These are phyloP conservation scores for Acrossocheilus wenchowensis DNA, from an alignment of 2,797 vertebrate genomes.

Conservation along the genomic window DNA sequence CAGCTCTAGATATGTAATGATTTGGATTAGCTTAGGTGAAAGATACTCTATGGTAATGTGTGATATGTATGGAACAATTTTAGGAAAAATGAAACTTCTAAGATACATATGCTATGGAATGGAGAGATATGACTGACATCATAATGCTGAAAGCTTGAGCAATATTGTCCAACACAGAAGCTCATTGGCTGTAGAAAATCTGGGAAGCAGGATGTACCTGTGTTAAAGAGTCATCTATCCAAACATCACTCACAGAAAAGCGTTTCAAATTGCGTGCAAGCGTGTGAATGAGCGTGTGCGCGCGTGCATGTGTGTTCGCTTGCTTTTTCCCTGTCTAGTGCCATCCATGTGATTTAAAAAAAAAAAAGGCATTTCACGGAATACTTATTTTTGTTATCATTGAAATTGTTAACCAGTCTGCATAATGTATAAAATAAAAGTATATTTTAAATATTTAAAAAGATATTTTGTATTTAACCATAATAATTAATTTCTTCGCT, in stretches of 20 bases:
- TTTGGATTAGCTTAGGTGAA: constrained; percentile 61
- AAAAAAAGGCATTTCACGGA: constrained; percentile 75
- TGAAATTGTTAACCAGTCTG: constrained; percentile 79
- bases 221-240: constrained; percentile 57
- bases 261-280: constrained; percentile 32
- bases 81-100: constrained; percentile 47
- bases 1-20: constrained; percentile 58
- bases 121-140: constrained; percentile 42
- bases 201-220: constrained; percentile 69
- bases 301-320: constrained; percentile 17
- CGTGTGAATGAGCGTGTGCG: constrained; percentile 31
- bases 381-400: constrained; percentile 85
- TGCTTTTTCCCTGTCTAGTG: constrained; percentile 41
- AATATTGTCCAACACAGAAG: constrained; percentile 77
- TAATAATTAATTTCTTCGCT: constrained; percentile 78
- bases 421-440: constrained; percentile 85
- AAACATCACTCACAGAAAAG: constrained; percentile 50
- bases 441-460: constrained; percentile 87
- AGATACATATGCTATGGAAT: constrained; percentile 44
- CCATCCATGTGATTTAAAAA: constrained; percentile 68
- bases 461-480: constrained; percentile 86
- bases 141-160: constrained; percentile 71
- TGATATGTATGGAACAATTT: constrained; percentile 58
- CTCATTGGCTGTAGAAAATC: constrained; percentile 74
- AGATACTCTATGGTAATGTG: constrained; percentile 55